Evolutionary conservation across 2,113 vertebrate genomes (phyloP), one percentile per base, ranked within the genome.

Genomic region (Rhodinocichla rosea): DNA sequence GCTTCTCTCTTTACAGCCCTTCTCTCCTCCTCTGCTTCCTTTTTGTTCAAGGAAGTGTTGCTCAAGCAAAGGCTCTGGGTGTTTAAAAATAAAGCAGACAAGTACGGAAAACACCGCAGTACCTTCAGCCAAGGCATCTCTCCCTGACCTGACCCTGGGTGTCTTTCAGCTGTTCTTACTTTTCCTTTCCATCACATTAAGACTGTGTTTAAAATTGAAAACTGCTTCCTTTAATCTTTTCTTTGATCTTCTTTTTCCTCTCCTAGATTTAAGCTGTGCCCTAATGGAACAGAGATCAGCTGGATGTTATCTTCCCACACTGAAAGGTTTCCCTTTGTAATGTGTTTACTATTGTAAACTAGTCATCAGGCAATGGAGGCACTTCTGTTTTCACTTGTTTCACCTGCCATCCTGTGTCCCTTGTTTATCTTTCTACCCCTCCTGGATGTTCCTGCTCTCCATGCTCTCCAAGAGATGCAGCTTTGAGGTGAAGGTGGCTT

Each of bases 71-170:
- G 96, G 96, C 94, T 89, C 77, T n/a, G 81, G 24, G 69, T 85
- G 95, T 97, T 98, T 98, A 98, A 98, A 98, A 98, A 98, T 98
- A 98, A 98, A 97, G 89, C 95, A 96, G 95, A 96, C 97, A 73
- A 96, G 97, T 98, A 98, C 92, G 94, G 98, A 96, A 96, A 98
- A 94, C 73, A 77, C 50, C 11, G 50, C 91, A 40, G 73, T 68
- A 65, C 90, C 92, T 97, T 97, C 79, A 92, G 92, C 90, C 95
- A 94, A 91, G 77, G 40, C 64, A 30, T 92, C 78, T 95, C 92
- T 97, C 96, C 90, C 90, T 95, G 70, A 70, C 33, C 49, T 64
- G 56, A 87, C 57, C 88, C 81, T 40, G 56, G 73, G 59, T 85
- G 64, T 83, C 82, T 87, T 84, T 96, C 89, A 91, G 68, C 90